Base-by-base conservation (phyloP, 1,140 invertebrate genomes). In the Drosophila dunni region DNA sequence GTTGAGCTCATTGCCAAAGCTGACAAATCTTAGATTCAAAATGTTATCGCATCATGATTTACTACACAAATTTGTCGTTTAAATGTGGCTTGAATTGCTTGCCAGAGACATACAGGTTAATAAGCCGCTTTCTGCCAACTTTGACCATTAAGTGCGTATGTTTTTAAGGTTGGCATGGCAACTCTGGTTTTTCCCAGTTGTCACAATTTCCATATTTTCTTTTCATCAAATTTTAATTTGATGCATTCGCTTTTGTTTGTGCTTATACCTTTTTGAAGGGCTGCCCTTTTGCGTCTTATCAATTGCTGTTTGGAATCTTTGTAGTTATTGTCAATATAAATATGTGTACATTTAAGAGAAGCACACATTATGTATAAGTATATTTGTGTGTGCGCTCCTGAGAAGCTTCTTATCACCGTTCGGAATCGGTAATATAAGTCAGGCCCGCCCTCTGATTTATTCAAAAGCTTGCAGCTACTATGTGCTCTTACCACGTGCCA, bases 401-500 rank as follows among this genome's bases (percentile, higher is more conserved):
- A 42, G 56, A 53, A 38, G 45, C 36, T 36, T 69, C 58, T 75
- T 83, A 86, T 86, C 83, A 58, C 17, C 38, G 63, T 38, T 51
- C 54, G 65, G 66, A 86, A 86, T 86, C 83, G 74, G 65, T 73
- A 62, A 71, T 78, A 69, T 73, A 77, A 57, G 46, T 40, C 67
- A 65, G 70, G n/a, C 67, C 44, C 53, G 46, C 24, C 20, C 53
- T 48, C 24, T 29, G 42, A 58, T 66, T 68, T 40, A 71, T 67
- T 75, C 51, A 71, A 51, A 24, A 51, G 29, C 51, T 71, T 71
- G 53, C 9, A 50, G 54, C 63, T 56, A 20, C 69, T 58, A 50
- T 56, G 51, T 50, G 24, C 24, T 8, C 17, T 29, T 33, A 38
- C 15, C 20, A 7, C 48, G 36, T 65, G 62, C 56, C 24, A 29